A percentile compares a stretch with the other conserved stretches of the same genome.
phyloP scores from a whole-genome alignment of 1,140 invertebrate species.

The Ericerus pela region DNA sequence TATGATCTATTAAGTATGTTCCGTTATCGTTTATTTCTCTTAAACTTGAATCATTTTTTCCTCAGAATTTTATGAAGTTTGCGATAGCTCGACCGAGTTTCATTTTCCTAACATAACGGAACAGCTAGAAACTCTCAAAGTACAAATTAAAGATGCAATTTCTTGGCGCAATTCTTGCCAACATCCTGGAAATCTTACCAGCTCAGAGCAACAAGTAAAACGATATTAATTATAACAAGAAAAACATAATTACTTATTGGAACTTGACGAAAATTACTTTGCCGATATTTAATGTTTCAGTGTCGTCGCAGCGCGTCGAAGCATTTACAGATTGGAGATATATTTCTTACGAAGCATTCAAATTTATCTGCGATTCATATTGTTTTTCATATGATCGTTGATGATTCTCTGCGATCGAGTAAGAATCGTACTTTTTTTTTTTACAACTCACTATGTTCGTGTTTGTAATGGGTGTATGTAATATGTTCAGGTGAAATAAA shows the following conservation, averaged over 20 bases:
- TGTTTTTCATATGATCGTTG: slow-evolving; percentile 83
- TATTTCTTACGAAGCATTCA: slow-evolving; percentile 88
- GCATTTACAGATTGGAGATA: slow-evolving; percentile 68
- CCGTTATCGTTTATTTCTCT: slow-evolving; percentile 3
- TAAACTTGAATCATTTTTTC: slow-evolving; percentile 14
- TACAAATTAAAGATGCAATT: slow-evolving; percentile 37
- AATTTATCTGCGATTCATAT: slow-evolving; percentile 89
- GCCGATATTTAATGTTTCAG: slow-evolving; percentile 18
- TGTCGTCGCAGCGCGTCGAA: slow-evolving; percentile 29
- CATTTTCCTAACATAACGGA: slow-evolving; percentile 75
- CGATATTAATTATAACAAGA: background rate
- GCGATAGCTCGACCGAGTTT: slow-evolving; percentile 61
- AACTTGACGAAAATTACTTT: slow-evolving; percentile 5
- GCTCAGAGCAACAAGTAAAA: slow-evolving; percentile 25
- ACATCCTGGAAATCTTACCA: slow-evolving; percentile 20
- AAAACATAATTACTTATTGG: background rate
- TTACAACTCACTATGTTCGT: background rate
- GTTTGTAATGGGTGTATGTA: background rate
- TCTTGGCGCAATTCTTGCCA: slow-evolving; percentile 29
- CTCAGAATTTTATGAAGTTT: slow-evolving; percentile 43
- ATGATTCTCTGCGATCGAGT: slow-evolving; percentile 52
- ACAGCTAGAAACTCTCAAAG: slow-evolving; percentile 64
- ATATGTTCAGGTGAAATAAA: slow-evolving; percentile 65
- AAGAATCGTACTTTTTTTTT: slow-evolving; percentile 14
- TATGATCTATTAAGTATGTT: too few relatives aligned